These are phyloP conservation scores for Pheosia tremula DNA, from an alignment of 2,888 invertebrate species.

Conservation along the genomic window DNA sequence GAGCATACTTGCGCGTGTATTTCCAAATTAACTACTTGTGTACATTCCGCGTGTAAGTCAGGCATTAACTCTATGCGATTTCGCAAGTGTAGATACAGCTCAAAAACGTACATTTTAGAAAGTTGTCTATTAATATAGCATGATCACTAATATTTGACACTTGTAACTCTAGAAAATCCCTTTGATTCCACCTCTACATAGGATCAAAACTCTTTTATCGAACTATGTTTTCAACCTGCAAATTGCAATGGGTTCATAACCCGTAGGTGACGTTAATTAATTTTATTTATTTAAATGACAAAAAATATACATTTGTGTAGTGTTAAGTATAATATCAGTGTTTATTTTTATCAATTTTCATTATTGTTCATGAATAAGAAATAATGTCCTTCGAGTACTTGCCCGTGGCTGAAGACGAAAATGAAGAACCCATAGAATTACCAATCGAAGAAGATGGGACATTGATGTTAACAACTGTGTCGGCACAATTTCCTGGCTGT, in stretches of 20 bases:
- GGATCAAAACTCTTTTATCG: conserved; percentile 57
- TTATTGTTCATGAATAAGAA: conserved; percentile 79
- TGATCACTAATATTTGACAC: conserved; percentile 59
- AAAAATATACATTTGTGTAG: conserved; percentile 80
- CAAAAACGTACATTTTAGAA: conserved; percentile 71
- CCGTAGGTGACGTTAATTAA: conserved; percentile 81
- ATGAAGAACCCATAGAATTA: conserved; percentile 98
- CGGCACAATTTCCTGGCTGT: conserved; percentile 98
- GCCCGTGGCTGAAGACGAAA: conserved; percentile 98
- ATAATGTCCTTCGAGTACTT: conserved; percentile 87
- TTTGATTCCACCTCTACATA: conserved; percentile 42
- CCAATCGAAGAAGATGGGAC: conserved; percentile 98
- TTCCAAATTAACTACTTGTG: too few relatives aligned
- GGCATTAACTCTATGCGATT: too few relatives aligned
- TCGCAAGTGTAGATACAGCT: too few relatives aligned
- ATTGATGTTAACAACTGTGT: conserved; percentile 95
- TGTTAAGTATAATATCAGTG: conserved; percentile 75
- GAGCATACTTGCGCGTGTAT: too few relatives aligned
- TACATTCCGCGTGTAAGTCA: too few relatives aligned
- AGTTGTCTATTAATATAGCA: conserved; percentile 70
- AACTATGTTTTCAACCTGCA: conserved; percentile 81
- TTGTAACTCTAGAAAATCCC: conserved; percentile 42
- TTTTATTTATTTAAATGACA: conserved; percentile 81
- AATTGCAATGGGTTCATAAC: conserved; percentile 83
- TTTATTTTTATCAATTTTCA: conserved; percentile 73